A percentile compares a stretch with the other conserved stretches of the same genome.
These are phyloP conservation scores for Tenualosa ilisha DNA, from an alignment of 2,797 vertebrate genomes.

Conservation along the genomic window DNA sequence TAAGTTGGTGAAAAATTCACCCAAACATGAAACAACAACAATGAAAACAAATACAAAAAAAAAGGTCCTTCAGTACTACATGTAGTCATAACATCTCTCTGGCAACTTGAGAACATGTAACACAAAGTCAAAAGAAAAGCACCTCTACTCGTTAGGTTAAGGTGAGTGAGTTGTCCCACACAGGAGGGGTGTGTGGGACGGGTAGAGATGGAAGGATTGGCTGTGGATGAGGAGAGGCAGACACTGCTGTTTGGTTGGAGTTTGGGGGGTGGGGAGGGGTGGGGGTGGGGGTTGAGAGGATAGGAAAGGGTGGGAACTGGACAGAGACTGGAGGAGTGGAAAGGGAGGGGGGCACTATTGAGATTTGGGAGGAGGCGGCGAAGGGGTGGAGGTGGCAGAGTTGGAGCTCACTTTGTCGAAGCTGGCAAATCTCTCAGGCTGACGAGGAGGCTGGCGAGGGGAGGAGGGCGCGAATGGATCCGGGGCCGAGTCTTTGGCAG, in stretches of 20 bases:
- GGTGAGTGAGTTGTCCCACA: slow-evolving; percentile 17
- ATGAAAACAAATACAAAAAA: slow-evolving; percentile 6
- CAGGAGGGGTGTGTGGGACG: not conserved
- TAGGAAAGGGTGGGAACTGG: slow-evolving; percentile 37
- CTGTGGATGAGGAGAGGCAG: slow-evolving; percentile 67
- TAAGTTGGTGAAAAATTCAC: not conserved
- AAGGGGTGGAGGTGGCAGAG: slow-evolving; percentile 77
- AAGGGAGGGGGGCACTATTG: slow-evolving; percentile 58
- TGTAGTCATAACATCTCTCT: not conserved
- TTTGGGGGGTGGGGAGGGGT: slow-evolving; percentile 27
- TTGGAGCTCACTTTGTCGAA: slow-evolving; percentile 99
- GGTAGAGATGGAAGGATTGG: slow-evolving; percentile 44
- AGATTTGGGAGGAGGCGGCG: slow-evolving; percentile 67
- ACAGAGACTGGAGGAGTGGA: slow-evolving; percentile 44
- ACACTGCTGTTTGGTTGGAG: slow-evolving; percentile 54
- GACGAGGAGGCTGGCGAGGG: slow-evolving; percentile 83
- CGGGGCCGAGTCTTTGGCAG: slow-evolving; percentile 86
- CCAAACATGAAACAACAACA: not conserved
- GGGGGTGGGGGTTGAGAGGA: slow-evolving; percentile 25
- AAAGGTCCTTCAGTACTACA: slow-evolving; percentile 7
- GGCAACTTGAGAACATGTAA: not conserved
- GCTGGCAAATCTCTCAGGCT: slow-evolving; percentile 92
- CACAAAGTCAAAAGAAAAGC: not conserved
- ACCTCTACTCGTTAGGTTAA: not conserved
- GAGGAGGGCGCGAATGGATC: slow-evolving; percentile 93